A percentile compares a stretch with the other conserved stretches of the same genome.
Evolutionary conservation across 2,888 invertebrate genomes (phyloP).

Genomic region (Salpingus planirostris): DNA sequence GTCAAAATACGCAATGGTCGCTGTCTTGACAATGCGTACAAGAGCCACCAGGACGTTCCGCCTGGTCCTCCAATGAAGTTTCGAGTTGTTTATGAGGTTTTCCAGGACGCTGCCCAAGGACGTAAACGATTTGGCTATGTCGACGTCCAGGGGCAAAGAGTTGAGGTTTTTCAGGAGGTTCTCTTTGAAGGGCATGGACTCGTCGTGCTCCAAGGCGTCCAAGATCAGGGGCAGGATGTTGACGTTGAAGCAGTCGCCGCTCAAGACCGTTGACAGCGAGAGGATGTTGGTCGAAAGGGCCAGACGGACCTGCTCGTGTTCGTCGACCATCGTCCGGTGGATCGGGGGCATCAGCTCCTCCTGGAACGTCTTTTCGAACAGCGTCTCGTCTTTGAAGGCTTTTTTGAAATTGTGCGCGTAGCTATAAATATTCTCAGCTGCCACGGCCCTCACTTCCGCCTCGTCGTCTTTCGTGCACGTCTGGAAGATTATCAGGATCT

Average conservation of each 20-base stretch:
- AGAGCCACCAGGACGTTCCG: conserved; percentile 33
- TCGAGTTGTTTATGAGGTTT: conserved; percentile 28
- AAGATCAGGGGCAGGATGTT: conserved; percentile 31
- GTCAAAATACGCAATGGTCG: conserved; percentile 31
- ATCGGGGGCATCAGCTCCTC: conserved; percentile 29
- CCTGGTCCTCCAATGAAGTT: conserved; percentile 34
- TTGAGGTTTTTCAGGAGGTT: conserved; percentile 33
- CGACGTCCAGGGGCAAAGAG: conserved; percentile 29
- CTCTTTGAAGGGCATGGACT: conserved; percentile 28
- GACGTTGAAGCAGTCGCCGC: conserved; percentile 27
- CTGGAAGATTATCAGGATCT: conserved; percentile 27
- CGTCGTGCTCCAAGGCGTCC: conserved; percentile 29
- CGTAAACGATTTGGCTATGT: conserved; percentile 23
- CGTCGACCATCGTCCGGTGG: conserved; percentile 24
- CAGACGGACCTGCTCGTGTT: conserved; percentile 26
- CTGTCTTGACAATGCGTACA: conserved; percentile 29
- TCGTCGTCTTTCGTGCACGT: conserved; percentile 28
- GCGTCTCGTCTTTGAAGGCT: conserved; percentile 23
- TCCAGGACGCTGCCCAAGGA: conserved; percentile 29
- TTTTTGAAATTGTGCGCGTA: conserved; percentile 24
- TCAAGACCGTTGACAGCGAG: conserved; percentile 25
- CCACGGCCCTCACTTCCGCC: conserved; percentile 27
- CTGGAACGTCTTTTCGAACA: conserved; percentile 29
- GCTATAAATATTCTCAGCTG: conserved; percentile 26
- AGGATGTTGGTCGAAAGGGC: conserved; percentile 30